These are phyloP conservation scores for Platichthys stellatus DNA, from an alignment of 2,113 vertebrate species.

Conservation along the genomic window DNA sequence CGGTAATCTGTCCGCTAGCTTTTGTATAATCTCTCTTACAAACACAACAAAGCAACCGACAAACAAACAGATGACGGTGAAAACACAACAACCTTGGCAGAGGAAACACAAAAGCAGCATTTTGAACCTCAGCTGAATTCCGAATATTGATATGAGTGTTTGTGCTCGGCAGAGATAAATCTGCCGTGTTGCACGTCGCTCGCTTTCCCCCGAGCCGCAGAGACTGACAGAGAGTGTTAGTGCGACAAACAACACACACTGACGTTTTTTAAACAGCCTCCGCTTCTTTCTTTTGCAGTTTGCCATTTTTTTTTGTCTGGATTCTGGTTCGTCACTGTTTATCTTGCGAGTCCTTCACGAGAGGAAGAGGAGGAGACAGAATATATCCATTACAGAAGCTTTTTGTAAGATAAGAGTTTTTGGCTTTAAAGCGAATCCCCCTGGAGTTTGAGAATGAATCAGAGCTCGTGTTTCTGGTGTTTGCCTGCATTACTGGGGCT, in stretches of 20 bases:
- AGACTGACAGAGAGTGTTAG: conserved; percentile 37
- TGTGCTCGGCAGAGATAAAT: conserved; percentile 32
- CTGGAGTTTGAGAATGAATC: conserved; percentile 39
- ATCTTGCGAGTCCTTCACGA: conserved; percentile 18
- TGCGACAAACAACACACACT: conserved; percentile 13
- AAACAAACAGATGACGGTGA: too few relatives aligned
- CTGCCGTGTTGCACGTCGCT: conserved; percentile 21
- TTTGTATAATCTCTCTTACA: too few relatives aligned
- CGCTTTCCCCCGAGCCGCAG: conserved; percentile 27
- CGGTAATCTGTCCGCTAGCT: too few relatives aligned
- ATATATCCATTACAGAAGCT: conserved; percentile 37
- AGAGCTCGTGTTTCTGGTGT: conserved; percentile 19
- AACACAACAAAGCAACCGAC: too few relatives aligned
- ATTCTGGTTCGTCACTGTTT: conserved; percentile 35
- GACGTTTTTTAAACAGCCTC: conserved; percentile 45
- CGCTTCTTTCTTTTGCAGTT: conserved; percentile 7
- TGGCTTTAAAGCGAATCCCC: conserved; percentile 44
- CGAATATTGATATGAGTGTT: conserved; percentile 13
- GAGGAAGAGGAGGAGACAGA: conserved; percentile 12
- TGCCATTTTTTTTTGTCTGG: conserved; percentile 11
- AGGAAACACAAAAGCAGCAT: too few relatives aligned
- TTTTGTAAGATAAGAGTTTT: conserved; percentile 35
- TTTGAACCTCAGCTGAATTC: neutral
- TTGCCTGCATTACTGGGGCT: conserved; percentile 15
- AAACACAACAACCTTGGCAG: too few relatives aligned